These are phyloP conservation scores for Turritopsis dohrnii DNA, from an alignment of 30 jellyfish, hydroid and myxozoan species.

Conservation along the genomic window DNA sequence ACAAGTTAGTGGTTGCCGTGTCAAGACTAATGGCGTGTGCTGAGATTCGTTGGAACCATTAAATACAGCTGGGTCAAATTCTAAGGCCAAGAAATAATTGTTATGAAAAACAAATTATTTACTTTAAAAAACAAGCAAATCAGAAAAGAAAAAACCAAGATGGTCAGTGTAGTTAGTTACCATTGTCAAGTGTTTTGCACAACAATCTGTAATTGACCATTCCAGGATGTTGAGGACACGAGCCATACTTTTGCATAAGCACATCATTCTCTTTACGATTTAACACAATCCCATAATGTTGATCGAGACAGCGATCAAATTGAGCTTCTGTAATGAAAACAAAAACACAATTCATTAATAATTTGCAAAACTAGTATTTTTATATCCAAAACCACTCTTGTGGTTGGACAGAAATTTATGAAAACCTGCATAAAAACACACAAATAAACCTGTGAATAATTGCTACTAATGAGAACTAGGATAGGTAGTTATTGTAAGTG, in stretches of 20 bases:
- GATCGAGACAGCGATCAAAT: conserved; percentile 82
- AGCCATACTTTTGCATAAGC: conserved; percentile 71
- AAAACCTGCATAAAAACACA: too few species aligned
- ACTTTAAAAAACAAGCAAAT: background rate
- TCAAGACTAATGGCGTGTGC: background rate
- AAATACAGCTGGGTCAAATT: conserved; percentile 20
- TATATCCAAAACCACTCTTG: background rate
- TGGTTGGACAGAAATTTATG: too few species aligned
- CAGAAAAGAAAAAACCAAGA: background rate
- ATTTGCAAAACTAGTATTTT: background rate
- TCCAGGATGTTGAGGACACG: conserved; percentile 72
- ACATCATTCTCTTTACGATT: conserved; percentile 46
- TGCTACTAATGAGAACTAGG: too few species aligned
- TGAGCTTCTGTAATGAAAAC: conserved; percentile 54
- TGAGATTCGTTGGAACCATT: background rate
- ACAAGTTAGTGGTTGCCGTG: conserved; percentile 51
- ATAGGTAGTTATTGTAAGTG: too few species aligned
- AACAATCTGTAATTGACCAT: conserved; percentile 86
- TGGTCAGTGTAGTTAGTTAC: conserved; percentile 31
- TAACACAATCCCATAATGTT: conserved; percentile 69
- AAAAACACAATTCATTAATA: background rate
- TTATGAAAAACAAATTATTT: too few species aligned
- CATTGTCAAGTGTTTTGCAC: conserved; percentile 69
- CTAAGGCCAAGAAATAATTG: background rate
- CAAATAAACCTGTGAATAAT: too few species aligned